These are phyloP conservation scores for Cactoblastis cactorum DNA, from an alignment of 2,888 invertebrate genomes.

Conservation along the genomic window DNA sequence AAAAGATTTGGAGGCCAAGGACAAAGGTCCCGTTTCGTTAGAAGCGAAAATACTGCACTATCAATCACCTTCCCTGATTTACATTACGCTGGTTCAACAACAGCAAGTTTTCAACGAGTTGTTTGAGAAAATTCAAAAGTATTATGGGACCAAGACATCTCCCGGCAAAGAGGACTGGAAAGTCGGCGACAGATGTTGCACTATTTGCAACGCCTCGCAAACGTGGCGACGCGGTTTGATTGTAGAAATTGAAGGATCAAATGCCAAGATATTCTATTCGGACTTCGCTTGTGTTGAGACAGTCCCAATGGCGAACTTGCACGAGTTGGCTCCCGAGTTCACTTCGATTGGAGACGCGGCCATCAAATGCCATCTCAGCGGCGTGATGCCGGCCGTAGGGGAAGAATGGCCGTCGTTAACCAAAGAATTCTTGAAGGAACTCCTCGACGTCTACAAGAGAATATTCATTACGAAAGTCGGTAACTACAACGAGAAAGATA, in stretches of 20 bases:
- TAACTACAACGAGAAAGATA: conserved; percentile 46
- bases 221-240: conserved; percentile 82
- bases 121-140: conserved; percentile 75
- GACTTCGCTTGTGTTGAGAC: conserved; percentile 81
- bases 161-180: conserved; percentile 60
- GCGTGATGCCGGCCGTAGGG: conserved; percentile 84
- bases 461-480: conserved; percentile 79
- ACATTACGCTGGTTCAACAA: conserved; percentile 73
- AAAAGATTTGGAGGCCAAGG: conserved; percentile 54
- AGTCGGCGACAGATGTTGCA: conserved; percentile 70
- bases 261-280: conserved; percentile 79
- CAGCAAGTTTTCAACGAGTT: conserved; percentile 65
- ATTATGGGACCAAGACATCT: conserved; percentile 54
- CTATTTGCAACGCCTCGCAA: conserved; percentile 62
- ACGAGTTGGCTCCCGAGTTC: conserved; percentile 73
- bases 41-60: conserved; percentile 71
- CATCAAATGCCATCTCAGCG: conserved; percentile 83
- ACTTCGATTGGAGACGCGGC: conserved; percentile 75
- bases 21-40: conserved; percentile 69
- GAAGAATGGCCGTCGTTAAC: conserved; percentile 81
- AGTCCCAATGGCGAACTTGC: conserved; percentile 65
- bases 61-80: conserved; percentile 80
- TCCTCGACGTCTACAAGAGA: conserved; percentile 70
- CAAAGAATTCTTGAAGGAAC: conserved; percentile 78
- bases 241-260: conserved; percentile 50